Percentiles rank a stretch among this genome's conserved stretches.
These are phyloP conservation scores for Scortum barcoo DNA, from an alignment of 2,113 vertebrate species.

Conservation along the genomic window DNA sequence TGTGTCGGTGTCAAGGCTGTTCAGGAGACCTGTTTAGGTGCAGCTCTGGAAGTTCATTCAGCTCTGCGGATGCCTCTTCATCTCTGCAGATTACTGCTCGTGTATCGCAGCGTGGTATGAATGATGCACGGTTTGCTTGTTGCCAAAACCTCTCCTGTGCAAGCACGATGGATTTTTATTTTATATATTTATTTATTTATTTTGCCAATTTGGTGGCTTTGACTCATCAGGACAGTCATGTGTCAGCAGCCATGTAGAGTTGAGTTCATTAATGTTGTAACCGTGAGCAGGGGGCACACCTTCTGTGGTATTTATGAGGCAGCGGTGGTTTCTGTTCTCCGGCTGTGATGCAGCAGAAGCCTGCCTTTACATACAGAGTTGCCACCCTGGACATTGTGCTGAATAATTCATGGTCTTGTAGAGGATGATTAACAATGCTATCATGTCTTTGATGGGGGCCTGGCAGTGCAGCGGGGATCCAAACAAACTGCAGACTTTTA, in stretches of 20 bases:
- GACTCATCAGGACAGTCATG: conserved; percentile 25
- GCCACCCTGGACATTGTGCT: conserved; percentile 36
- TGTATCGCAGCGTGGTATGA: conserved; percentile 17
- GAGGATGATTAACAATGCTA: conserved; percentile 48
- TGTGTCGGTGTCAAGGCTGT: too few relatives aligned
- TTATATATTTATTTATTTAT: too few relatives aligned
- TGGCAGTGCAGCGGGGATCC: conserved; percentile 2
- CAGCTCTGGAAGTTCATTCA: conserved; percentile 24
- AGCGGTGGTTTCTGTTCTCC: conserved; percentile 32
- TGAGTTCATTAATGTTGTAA: conserved; percentile 1
- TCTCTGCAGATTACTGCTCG: conserved; percentile 2
- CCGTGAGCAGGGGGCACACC: background rate
- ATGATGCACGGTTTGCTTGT: conserved; percentile 7
- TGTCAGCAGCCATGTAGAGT: conserved; percentile 11
- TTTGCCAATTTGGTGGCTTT: conserved; percentile 11
- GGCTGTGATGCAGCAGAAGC: conserved; percentile 26
- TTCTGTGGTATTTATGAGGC: conserved; percentile 35
- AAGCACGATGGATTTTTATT: background rate
- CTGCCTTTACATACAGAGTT: conserved; percentile 39
- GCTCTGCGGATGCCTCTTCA: conserved; percentile 25
- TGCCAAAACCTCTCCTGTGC: background rate
- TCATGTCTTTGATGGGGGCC: conserved; percentile 39
- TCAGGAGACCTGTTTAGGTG: conserved; percentile 6
- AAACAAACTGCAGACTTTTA: conserved; percentile 35
- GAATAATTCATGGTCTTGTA: conserved; percentile 54